These are phyloP conservation scores for Passerculus sandwichensis DNA, from an alignment of 2,797 vertebrate genomes.

Conservation along the genomic window DNA sequence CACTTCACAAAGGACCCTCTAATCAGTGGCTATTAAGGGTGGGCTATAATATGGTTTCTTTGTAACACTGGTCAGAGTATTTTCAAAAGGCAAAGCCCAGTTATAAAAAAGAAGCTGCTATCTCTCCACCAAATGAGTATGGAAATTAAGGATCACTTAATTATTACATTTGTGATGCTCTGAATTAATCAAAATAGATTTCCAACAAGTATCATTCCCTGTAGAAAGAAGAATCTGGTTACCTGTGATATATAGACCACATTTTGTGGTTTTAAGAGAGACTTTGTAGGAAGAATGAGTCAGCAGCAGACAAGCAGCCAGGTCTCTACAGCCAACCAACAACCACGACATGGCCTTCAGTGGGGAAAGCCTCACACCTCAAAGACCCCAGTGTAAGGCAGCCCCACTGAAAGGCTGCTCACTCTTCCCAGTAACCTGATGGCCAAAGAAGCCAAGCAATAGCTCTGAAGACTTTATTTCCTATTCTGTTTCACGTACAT, in stretches of 20 bases:
- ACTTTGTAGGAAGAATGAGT: neutral
- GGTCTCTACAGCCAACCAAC: neutral
- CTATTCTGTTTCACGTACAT: neutral
- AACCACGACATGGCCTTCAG: accelerated
- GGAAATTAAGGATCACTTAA: neutral
- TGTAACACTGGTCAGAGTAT: neutral
- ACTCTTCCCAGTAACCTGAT: neutral
- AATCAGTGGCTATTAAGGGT: slow-evolving; percentile 22
- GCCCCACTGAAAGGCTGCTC: neutral
- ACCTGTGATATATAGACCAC: accelerated
- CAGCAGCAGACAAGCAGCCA: neutral
- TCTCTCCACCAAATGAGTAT: neutral
- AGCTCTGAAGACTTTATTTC: neutral
- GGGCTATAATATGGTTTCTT: neutral
- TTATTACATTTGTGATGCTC: neutral
- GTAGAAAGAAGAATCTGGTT: neutral
- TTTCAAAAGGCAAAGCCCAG: slow-evolving; percentile 10
- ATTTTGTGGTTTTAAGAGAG: neutral
- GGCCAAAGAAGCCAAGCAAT: neutral
- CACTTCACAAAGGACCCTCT: slow-evolving; percentile 13
- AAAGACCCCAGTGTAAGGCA: neutral
- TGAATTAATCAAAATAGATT: neutral
- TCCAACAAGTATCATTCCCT: neutral
- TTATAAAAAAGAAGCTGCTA: neutral
- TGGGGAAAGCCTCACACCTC: neutral